Conservation (phyloP, 1,140 invertebrate species). For the Paracyclopina nana region DNA sequence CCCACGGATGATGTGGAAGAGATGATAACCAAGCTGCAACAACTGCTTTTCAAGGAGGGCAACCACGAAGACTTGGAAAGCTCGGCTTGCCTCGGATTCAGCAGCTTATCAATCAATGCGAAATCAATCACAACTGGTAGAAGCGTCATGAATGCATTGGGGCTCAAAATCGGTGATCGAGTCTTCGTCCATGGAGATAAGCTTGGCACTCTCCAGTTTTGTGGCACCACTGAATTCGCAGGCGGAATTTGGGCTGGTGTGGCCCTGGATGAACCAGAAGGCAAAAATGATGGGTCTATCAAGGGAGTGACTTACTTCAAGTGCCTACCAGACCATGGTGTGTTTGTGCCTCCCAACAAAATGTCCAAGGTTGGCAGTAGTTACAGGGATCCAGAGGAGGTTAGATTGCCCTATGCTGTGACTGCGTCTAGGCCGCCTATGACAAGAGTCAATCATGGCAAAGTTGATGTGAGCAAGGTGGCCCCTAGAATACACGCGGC, state of each 20-base stretch:
- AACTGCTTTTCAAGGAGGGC: conserved; percentile 21
- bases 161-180: conserved; percentile 30
- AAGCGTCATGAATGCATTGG: conserved; percentile 31
- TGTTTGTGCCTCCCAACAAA: conserved; percentile 29
- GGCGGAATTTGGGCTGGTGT: conserved; percentile 35
- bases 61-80: not conserved
- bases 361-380: conserved; percentile 23
- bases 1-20: conserved; percentile 22
- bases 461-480: conserved; percentile 23
- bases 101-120: conserved; percentile 12
- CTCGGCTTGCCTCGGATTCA: conserved; percentile 22
- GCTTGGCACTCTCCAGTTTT: conserved; percentile 32
- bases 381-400: not conserved
- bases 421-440: conserved; percentile 6
- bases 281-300: conserved; percentile 37
- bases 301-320: conserved; percentile 30
- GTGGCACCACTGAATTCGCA: conserved; percentile 32
- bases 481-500: conserved; percentile 25
- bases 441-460: conserved; percentile 18
- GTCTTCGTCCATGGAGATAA: conserved; percentile 32
- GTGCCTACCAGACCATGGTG: conserved; percentile 26
- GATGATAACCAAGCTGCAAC: conserved; percentile 23
- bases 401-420: too few relatives aligned
- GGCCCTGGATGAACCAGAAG: conserved; percentile 31
- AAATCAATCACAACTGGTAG: conserved; percentile 28